Base-by-base conservation (phyloP, 2,888 invertebrate species). In the Protophormia terraenovae region DNA sequence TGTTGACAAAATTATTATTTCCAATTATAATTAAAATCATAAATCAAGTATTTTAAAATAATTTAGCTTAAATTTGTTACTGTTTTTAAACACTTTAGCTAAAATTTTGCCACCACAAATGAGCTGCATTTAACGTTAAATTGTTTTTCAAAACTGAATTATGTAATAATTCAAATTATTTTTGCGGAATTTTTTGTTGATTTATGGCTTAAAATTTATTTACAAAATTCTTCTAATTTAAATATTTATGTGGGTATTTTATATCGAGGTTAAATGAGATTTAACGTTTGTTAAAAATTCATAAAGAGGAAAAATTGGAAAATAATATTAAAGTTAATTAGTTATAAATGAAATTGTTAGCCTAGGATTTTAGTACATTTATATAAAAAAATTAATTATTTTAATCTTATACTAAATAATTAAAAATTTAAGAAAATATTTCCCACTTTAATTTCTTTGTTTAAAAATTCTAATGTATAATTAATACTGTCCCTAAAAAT, bases 1-100 rank as follows among this genome's bases (percentile, higher is more conserved):
- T 50, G 47, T 50, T 62, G 60, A 35, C 62, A 62, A 50, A 50
- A 60, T 73, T 35, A 60, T 47, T 53, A 69, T 73, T 60, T 45
- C 47, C 60, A 8, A 58, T 62, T 35, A 47, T 24, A 47, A 47
- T 32, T 62, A n/a, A 22, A 45, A 38, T 35, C 60, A 73, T 62
- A 73, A 73, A 50, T 62, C 60, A 73, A 47, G 5, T 35, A 35
- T 60, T 71, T 53, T 27, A 19, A 72, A 72, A 60, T 32, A 32
- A 14, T 73, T 47, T 12, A 47, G 24, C 19, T 22, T 10, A 55
- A 32, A 60, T 58, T 47, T n/a, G 12, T 60, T 35, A 35, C 35
- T n/a, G 14, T 45, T 0, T 45, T 45, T 45, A n/a, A 12, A 6
- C 19, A 19, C n/a, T n/a, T n/a, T n/a, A n/a, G n/a, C n/a, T n/a